phyloP scores from a whole-genome alignment of 2,797 vertebrate genomes.

The Siniperca obscura region DNA sequence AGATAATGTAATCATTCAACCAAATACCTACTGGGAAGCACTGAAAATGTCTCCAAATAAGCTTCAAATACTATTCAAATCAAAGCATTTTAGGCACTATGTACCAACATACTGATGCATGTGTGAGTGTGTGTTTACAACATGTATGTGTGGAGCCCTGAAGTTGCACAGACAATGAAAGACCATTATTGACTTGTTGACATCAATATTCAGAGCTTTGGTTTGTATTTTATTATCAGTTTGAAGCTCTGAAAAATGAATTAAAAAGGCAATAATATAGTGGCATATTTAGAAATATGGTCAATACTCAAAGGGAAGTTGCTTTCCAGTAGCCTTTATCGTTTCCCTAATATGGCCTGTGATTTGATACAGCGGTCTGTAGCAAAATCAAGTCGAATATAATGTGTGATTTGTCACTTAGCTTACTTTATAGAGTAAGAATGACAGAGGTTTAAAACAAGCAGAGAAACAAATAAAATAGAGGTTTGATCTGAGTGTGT shows the following conservation, averaged over 20 bases:
- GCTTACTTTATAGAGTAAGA: neutral
- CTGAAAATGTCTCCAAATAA: slow-evolving; percentile 21
- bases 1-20: slow-evolving; percentile 45
- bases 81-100: neutral
- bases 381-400: slow-evolving; percentile 50
- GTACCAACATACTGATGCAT: neutral
- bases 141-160: neutral
- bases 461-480: neutral
- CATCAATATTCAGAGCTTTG: slow-evolving; percentile 51
- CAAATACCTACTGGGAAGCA: slow-evolving; percentile 17
- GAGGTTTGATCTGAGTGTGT: neutral
- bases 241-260: slow-evolving; percentile 48
- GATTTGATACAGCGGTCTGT: slow-evolving; percentile 28
- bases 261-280: slow-evolving; percentile 49
- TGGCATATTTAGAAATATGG: slow-evolving; percentile 54
- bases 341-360: slow-evolving; percentile 31
- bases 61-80: slow-evolving; percentile 27
- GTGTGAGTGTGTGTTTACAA: neutral
- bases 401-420: slow-evolving; percentile 32
- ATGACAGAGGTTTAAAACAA: slow-evolving; percentile 18
- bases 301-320: slow-evolving; percentile 33
- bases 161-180: slow-evolving; percentile 26
- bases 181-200: slow-evolving; percentile 52
- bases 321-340: slow-evolving; percentile 37
- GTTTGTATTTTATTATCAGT: slow-evolving; percentile 42